Base-by-base conservation (phyloP, 2,888 invertebrate species). In the Calameuta filiformis region DNA sequence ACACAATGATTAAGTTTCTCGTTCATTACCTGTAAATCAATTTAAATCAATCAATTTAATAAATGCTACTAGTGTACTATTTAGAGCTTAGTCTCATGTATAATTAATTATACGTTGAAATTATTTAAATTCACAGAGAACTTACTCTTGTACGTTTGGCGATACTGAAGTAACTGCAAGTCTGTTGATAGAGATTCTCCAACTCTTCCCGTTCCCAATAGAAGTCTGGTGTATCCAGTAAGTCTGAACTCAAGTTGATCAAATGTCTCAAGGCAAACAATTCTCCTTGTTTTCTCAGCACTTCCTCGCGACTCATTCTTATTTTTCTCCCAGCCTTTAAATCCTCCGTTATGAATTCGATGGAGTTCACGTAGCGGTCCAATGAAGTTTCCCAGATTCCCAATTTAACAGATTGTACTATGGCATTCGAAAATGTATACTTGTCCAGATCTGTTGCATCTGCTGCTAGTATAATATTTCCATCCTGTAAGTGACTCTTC, bases 191-290 rank as follows among this genome's bases (percentile, higher is more conserved):
- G 11, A 99, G 93, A 0, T 92, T 92, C 92, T 99, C 99, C 40
- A 99, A 92, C 77, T 96, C 94, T 85, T 98, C 98, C 77, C 98
- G 94, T 88, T 99, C 99, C 99, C 99, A 99, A 92, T 99, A 99
- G 92, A 98, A 98, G 92, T 99, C 99, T 0, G 99, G 98, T 0
- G 97, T 97, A 91, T 98, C 98, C 83, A 99, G 92, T 73, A 99
- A 93, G 91, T 99, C 98, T 0, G 98, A 98, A 85, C 98, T 97
- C 82, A 99, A 93, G 92, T 98, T 99, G 77, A 99, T 95, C 33
- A 96, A 94, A 92, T 98, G 98, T 6, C 98, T 94, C 40, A 98
- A 92, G 0, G 97, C 96, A 90, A 98, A 98, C 33, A 98, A 90
- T 93, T 98, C 97, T 0, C 98, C 98, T 75, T 96, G 96, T 90